Evolutionary conservation across 1,140 invertebrate genomes (phyloP), one percentile per base, ranked within the genome.

Genomic region (Cydia strobilella): DNA sequence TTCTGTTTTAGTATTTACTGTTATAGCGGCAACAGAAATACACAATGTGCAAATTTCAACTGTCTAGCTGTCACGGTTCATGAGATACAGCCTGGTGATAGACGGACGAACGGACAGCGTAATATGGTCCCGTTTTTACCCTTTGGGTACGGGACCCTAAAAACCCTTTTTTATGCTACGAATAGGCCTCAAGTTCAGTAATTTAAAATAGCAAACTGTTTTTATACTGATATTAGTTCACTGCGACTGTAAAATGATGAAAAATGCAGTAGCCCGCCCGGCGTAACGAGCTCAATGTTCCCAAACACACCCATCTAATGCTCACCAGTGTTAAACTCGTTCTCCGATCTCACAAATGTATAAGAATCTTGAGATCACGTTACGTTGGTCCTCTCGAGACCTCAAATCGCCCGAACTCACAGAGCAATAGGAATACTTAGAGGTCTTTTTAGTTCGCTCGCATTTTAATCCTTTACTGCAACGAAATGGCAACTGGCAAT

Each of bases 191-290:
- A n/a, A n/a, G n/a, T 51, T 51, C 45, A 15, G 13, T 42, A 9
- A 39, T 39, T 39, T 39, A 42, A 42, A 42, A 12, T 12, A 42
- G 9, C 5, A 12, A 6, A n/a, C 51, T 54, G 15, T 23, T 59
- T 7, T 23, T n/a, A 10, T 59, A 54, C 51, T 54, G 51, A 54
- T 54, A 59, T 20, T 20, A 20, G 54, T 59, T 59, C 65, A 31
- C 63, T 18, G 27, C 15, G 31, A 18, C n/a, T 18, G 35, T 31
- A 35, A 69, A 35, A 69, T 69, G 65, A 69, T 69, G 65, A 69
- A 69, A 69, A 69, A 69, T 69, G 31, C 31, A 39, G 65, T 69
- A 35, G 31, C 65, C 31, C 65, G 31, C 20, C 15, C 31, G 65
- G n/a, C 65, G 65, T 69, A 69, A 69, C 15, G 27, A 35, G 65